Conservation (phyloP, 2,797 vertebrate genomes). For the Cercopithecus mitis region DNA sequence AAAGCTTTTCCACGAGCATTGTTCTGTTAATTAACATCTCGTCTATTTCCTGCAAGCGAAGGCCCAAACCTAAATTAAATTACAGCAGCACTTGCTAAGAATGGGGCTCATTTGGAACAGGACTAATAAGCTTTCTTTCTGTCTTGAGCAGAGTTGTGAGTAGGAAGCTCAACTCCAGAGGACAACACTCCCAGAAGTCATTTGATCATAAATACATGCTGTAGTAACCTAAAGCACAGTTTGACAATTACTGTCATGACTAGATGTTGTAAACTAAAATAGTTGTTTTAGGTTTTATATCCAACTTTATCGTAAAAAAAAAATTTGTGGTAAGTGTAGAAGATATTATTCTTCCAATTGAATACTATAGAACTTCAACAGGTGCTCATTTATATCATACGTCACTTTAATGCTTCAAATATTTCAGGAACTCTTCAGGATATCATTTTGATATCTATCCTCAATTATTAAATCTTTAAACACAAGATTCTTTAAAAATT, state of each 20-base stretch:
- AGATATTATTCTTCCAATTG: not conserved
- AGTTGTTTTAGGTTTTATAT: not conserved
- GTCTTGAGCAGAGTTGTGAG: not conserved
- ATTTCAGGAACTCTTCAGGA: not conserved
- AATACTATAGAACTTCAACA: not conserved
- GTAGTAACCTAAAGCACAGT: constrained; percentile 17
- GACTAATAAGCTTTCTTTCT: not conserved
- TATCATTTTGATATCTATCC: not conserved
- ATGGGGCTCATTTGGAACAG: constrained; percentile 3
- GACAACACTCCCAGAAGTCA: not conserved
- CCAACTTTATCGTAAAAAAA: not conserved
- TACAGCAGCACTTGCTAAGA: not conserved
- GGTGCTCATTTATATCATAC: not conserved
- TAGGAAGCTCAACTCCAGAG: not conserved
- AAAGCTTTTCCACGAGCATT: constrained; percentile 55
- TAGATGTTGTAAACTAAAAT: not conserved
- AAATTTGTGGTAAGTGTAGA: not conserved
- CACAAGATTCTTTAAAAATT: not conserved
- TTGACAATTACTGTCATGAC: not conserved
- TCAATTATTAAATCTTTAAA: not conserved
- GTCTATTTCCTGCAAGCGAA: constrained; percentile 55
- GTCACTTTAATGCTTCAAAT: not conserved
- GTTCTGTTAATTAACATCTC: constrained; percentile 52
- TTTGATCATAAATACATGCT: not conserved
- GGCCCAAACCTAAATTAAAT: constrained; percentile 57